Percentiles rank a stretch among this genome's conserved stretches.
Evolutionary conservation across 2,888 invertebrate species (phyloP).

Genomic region (Cephalotes varians): DNA sequence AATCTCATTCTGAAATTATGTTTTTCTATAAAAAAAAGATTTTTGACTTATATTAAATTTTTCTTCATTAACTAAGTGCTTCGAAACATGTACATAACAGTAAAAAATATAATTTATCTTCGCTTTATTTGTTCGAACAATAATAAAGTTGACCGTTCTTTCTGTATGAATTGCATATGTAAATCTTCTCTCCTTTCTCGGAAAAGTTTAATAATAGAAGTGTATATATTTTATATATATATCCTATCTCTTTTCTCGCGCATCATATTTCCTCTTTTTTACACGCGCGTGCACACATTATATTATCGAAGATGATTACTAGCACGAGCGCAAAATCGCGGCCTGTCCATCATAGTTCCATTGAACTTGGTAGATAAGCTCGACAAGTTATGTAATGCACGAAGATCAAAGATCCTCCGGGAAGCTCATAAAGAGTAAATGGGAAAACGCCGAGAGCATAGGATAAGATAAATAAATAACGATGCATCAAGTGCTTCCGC

Average conservation of each 20-base stretch:
- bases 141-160: not conserved
- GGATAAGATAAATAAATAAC: conserved; percentile 28
- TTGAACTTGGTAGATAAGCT: conserved; percentile 14
- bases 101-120: not conserved
- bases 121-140: not conserved
- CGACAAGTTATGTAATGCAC: not conserved
- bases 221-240: too few species aligned
- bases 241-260: not conserved
- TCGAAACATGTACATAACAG: not conserved
- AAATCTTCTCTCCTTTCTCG: not conserved
- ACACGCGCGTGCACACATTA: not conserved
- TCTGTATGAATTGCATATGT: not conserved
- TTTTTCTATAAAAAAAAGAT: not conserved
- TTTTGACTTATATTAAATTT: not conserved
- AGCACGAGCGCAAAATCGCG: not conserved
- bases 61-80: not conserved
- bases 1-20: not conserved
- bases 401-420: conserved; percentile 34
- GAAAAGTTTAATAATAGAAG: not conserved
- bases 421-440: conserved; percentile 25
- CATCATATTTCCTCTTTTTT: conserved; percentile 1
- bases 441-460: conserved; percentile 4
- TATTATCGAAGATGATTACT: not conserved
- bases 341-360: not conserved
- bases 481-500: conserved; percentile 3